Evolutionary conservation across 2,888 invertebrate species (phyloP).

Genomic region (Diplazon laetatorius): DNA sequence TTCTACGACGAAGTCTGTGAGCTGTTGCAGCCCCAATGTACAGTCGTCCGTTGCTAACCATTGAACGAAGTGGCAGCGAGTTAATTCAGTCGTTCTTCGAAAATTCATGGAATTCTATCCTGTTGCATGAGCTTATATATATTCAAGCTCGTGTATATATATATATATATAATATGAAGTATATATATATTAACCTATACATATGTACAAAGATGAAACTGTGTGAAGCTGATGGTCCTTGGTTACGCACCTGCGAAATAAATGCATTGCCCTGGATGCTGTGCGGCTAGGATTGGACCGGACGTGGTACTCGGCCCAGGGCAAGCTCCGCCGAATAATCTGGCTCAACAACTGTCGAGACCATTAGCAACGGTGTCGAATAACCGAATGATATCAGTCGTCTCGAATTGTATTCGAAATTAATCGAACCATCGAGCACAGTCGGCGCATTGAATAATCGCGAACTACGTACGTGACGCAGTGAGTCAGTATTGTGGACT

Average conservation of each 20-base stretch:
- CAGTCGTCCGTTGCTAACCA: slow-evolving; percentile 41
- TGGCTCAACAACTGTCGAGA: slow-evolving; percentile 38
- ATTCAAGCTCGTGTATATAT: slow-evolving; percentile 6
- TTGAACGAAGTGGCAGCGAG: slow-evolving; percentile 32
- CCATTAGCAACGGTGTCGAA: slow-evolving; percentile 37
- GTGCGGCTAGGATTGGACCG: slow-evolving; percentile 4
- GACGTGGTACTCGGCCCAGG: background rate
- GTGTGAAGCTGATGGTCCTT: slow-evolving; percentile 28
- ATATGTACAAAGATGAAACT: slow-evolving; percentile 6
- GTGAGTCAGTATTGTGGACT: background rate
- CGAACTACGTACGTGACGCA: background rate
- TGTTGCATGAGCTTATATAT: slow-evolving; percentile 8
- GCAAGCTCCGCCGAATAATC: slow-evolving; percentile 34
- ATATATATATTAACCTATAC: too few species aligned
- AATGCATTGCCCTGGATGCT: slow-evolving; percentile 22
- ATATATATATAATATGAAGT: background rate
- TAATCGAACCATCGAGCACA: slow-evolving; percentile 24
- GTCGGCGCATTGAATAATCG: background rate
- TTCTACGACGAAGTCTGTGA: slow-evolving; percentile 29
- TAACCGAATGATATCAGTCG: slow-evolving; percentile 37
- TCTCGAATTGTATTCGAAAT: slow-evolving; percentile 23
- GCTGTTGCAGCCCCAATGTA: slow-evolving; percentile 14
- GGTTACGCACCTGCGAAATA: slow-evolving; percentile 3
- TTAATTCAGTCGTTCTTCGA: slow-evolving; percentile 59
- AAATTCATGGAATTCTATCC: slow-evolving; percentile 56